phyloP scores from a whole-genome alignment of 2,888 invertebrate genomes.

The Mimas tiliae region DNA sequence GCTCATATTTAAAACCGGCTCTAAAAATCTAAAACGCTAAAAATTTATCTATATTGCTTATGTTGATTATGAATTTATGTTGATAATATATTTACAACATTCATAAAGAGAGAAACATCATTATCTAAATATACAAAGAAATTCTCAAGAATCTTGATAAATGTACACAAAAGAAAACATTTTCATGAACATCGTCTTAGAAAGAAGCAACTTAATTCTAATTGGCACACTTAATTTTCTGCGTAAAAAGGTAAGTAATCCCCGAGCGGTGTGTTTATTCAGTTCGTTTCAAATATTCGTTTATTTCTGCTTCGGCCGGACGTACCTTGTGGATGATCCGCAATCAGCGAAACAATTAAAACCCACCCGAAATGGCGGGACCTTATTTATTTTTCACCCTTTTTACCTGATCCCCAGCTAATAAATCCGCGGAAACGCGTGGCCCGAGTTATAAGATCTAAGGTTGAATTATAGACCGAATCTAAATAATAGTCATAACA shows the following conservation, averaged over 20 bases:
- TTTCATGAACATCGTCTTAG: not conserved
- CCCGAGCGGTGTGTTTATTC: conserved; percentile 2
- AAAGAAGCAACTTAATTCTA: not conserved
- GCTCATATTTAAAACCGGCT: no score
- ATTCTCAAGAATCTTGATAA: not conserved
- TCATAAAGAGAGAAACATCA: no score
- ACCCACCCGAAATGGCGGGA: conserved; percentile 46
- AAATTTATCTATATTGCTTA: no score
- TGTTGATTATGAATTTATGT: no score
- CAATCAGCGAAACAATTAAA: conserved; percentile 62
- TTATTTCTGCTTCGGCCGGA: conserved; percentile 31
- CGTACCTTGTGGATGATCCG: conserved; percentile 51
- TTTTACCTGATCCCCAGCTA: conserved; percentile 51
- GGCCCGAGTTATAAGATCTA: conserved; percentile 33
- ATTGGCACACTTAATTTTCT: not conserved
- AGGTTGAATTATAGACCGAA: not conserved
- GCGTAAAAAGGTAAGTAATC: conserved; percentile 21
- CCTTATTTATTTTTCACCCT: conserved; percentile 51
- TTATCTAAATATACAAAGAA: no score
- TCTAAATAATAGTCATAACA: not conserved
- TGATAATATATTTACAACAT: no score
- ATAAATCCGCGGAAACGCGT: conserved; percentile 48
- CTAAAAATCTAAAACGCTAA: no score
- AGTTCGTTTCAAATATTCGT: conserved; percentile 15
- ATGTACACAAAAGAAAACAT: not conserved